Conservation (phyloP, 2,888 invertebrate genomes). For the Himalopsyche tibetana region DNA sequence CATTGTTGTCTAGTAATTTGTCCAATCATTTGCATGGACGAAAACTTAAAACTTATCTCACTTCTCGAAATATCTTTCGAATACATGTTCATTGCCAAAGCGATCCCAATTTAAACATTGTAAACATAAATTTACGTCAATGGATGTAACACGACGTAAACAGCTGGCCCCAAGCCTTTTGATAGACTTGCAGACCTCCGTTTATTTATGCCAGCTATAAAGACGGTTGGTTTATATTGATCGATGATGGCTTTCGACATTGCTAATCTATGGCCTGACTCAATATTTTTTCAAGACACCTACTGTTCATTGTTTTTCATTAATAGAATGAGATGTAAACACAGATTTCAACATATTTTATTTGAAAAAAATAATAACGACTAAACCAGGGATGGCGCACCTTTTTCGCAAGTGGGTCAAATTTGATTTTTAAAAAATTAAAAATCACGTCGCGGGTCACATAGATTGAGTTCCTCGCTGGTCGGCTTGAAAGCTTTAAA, state of each 20-base stretch:
- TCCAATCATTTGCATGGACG: background rate
- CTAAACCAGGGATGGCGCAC: too few species aligned
- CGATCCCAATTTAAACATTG: slow-evolving; percentile 61
- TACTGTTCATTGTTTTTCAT: background rate
- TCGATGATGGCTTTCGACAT: slow-evolving; percentile 1
- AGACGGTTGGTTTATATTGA: slow-evolving; percentile 32
- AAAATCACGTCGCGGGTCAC: too few species aligned
- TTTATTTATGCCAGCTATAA: slow-evolving; percentile 44
- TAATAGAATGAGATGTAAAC: background rate
- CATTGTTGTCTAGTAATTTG: slow-evolving; percentile 2
- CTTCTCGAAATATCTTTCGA: slow-evolving; percentile 62
- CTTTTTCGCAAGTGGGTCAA: too few species aligned
- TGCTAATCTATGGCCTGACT: background rate
- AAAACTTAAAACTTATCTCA: slow-evolving; percentile 58
- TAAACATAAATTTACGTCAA: slow-evolving; percentile 64
- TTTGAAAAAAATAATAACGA: too few species aligned
- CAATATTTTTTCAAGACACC: background rate
- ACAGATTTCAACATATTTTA: too few species aligned
- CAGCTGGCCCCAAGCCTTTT: slow-evolving; percentile 56
- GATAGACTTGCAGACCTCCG: slow-evolving; percentile 43
- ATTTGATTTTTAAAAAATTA: too few species aligned
- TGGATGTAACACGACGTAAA: slow-evolving; percentile 56
- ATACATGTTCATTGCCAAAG: slow-evolving; percentile 64
- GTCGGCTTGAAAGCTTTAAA: too few species aligned
- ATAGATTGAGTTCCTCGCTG: too few species aligned